phyloP scores from a whole-genome alignment of 1,140 invertebrate genomes.

The Drosophila pseudoananassae region DNA sequence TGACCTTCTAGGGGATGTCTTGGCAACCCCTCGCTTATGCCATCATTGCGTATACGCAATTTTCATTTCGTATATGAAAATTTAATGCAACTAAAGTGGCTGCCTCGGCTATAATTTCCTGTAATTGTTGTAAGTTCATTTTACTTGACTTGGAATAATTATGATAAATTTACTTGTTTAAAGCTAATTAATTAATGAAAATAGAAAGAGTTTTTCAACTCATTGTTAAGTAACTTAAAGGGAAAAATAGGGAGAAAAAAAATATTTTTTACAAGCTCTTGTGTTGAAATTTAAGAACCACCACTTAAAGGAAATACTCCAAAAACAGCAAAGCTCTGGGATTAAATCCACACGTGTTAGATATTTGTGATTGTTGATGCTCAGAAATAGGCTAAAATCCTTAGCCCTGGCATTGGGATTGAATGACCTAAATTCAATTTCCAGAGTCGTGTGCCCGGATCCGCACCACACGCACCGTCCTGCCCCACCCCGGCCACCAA shows the following conservation, averaged over 20 bases:
- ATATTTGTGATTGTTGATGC: conserved; percentile 27
- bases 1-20: neutral
- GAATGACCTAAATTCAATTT: conserved; percentile 79
- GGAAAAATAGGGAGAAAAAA: neutral
- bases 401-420: conserved; percentile 52
- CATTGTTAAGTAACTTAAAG: too few species aligned
- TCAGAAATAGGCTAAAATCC: conserved; percentile 7
- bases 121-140: conserved; percentile 50
- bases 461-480: neutral
- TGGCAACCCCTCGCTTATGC: neutral
- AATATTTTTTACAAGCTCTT: neutral
- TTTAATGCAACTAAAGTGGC: conserved; percentile 64
- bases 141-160: conserved; percentile 28
- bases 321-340: neutral
- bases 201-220: too few species aligned
- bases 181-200: conserved; percentile 29
- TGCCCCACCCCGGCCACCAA: conserved; percentile 13
- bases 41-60: conserved; percentile 46
- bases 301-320: neutral
- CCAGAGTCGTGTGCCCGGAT: conserved; percentile 24
- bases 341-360: conserved; percentile 37
- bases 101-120: conserved; percentile 53
- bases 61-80: conserved; percentile 68
- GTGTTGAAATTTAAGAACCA: neutral
- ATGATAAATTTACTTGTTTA: conserved; percentile 25